Conservation (phyloP, 2,888 invertebrate genomes). For the Hydroisotoma schaefferi region DNA sequence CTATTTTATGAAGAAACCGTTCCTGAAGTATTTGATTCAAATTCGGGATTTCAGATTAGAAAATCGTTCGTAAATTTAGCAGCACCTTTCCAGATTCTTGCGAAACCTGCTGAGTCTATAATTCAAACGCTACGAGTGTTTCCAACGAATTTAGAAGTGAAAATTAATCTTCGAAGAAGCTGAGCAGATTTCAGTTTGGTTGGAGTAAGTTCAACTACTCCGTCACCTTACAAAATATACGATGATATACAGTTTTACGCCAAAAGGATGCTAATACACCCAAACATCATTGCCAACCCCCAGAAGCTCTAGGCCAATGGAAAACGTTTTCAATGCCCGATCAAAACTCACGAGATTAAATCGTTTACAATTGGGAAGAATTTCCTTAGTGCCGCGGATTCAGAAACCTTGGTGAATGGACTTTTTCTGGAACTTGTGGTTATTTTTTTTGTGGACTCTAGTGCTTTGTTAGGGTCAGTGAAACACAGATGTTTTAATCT, state of each 20-base stretch:
- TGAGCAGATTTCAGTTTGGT: not conserved
- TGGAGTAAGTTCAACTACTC: not conserved
- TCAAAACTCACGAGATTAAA: not conserved
- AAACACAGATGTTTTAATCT: not conserved
- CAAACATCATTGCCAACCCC: not conserved
- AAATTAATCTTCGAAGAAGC: not conserved
- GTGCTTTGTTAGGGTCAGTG: not conserved
- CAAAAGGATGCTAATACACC: not conserved
- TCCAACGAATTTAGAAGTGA: not conserved
- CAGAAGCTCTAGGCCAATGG: not conserved
- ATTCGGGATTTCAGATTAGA: not conserved
- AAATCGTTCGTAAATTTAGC: not conserved
- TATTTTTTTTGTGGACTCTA: not conserved
- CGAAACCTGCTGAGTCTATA: not conserved
- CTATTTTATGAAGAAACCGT: not conserved
- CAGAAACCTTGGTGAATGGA: conserved; percentile 1
- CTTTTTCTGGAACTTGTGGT: not conserved
- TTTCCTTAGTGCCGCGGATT: not conserved
- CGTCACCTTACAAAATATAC: conserved; percentile 3
- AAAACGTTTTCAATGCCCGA: conserved; percentile 2
- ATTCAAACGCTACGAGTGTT: not conserved
- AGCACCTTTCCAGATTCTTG: not conserved
- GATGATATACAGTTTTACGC: conserved; percentile 5
- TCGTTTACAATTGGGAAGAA: not conserved
- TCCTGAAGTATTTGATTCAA: conserved; percentile 3